phyloP scores from a whole-genome alignment of 1,140 invertebrate species.

The Aphaenogaster rudis region DNA sequence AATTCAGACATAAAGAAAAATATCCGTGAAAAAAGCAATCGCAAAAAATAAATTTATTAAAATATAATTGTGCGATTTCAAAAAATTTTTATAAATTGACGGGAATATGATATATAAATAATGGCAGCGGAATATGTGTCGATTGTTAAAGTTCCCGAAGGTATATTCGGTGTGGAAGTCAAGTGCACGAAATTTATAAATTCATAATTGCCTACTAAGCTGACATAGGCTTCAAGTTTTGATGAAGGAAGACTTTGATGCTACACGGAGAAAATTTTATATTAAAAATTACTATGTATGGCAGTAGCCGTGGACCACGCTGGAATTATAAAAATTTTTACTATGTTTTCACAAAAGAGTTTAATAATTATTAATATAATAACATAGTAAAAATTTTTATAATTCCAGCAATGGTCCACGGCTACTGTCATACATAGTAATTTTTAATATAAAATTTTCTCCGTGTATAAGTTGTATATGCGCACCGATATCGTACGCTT shows the following conservation, averaged over 20 bases:
- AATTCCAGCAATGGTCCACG: too few species aligned
- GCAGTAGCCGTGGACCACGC: too few species aligned
- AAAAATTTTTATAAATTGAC: conserved; percentile 5
- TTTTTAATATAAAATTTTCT: too few species aligned
- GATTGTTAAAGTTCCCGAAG: neutral
- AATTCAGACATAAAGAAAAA: neutral
- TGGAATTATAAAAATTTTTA: too few species aligned
- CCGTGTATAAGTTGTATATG: neutral
- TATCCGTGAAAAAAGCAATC: neutral
- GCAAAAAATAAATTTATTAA: neutral
- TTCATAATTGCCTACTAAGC: neutral
- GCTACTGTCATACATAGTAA: too few species aligned
- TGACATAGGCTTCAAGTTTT: neutral
- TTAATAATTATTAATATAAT: too few species aligned
- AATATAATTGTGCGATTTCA: neutral
- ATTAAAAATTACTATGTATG: too few species aligned
- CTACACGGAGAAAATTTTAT: too few species aligned
- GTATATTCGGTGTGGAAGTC: neutral
- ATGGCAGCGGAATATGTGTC: neutral
- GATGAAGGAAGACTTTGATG: neutral
- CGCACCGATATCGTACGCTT: neutral
- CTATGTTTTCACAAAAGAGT: too few species aligned
- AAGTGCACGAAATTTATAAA: neutral
- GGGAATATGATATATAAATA: neutral
- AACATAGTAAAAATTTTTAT: too few species aligned